A percentile compares a stretch with the other conserved stretches of the same genome.
phyloP scores from a whole-genome alignment of 2,113 vertebrate genomes.

The Mystacornis crossleyi region DNA sequence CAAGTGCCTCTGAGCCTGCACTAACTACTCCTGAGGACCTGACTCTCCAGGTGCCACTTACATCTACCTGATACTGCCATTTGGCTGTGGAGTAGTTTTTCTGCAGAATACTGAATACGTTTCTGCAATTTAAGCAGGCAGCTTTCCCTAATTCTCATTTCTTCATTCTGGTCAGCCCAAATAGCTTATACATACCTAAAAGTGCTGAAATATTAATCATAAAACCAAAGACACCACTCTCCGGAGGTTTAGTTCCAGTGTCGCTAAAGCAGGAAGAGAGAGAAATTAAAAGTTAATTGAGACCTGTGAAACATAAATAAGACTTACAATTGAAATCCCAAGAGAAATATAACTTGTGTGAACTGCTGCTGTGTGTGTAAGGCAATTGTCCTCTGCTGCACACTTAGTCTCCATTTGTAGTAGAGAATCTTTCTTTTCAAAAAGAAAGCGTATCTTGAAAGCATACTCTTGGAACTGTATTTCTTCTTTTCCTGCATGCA shows the following conservation, averaged over 20 bases:
- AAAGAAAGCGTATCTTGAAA: background rate
- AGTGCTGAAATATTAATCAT: constrained; percentile 92
- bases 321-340: background rate
- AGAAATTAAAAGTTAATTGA: constrained; percentile 3
- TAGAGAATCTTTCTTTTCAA: background rate
- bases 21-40: background rate
- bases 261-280: constrained; percentile 77
- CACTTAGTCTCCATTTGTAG: background rate
- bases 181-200: constrained; percentile 80
- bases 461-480: background rate
- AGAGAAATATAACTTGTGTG: background rate
- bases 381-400: background rate
- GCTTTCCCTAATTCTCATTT: background rate
- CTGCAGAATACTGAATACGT: background rate
- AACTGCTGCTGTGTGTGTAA: background rate
- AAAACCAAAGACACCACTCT: constrained; percentile 93
- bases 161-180: background rate
- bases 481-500: background rate
- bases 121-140: background rate
- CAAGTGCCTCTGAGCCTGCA: background rate
- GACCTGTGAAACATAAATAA: background rate
- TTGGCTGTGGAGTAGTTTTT: background rate
- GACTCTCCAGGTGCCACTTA: background rate
- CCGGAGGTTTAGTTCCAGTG: constrained; percentile 87
- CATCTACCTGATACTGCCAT: background rate